Percentiles rank a stretch among this genome's conserved stretches.
phyloP scores from a whole-genome alignment of 2,888 invertebrate species.

The Dasypolia templi region DNA sequence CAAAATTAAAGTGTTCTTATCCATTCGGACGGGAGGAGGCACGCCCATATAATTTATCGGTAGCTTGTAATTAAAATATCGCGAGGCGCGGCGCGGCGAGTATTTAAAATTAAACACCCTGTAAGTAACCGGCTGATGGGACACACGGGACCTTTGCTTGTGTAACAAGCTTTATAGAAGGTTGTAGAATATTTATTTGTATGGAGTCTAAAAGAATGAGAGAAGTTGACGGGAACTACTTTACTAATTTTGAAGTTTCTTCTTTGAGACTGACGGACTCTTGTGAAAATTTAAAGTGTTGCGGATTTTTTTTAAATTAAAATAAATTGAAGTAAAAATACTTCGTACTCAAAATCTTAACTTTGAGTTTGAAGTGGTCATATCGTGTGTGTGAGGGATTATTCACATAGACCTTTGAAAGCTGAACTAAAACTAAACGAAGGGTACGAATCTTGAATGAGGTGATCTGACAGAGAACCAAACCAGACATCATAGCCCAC shows the following conservation, averaged over 20 bases:
- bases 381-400: no score
- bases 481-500: background rate
- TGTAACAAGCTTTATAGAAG: background rate
- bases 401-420: no score
- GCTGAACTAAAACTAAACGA: background rate
- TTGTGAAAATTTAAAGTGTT: no score
- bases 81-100: constrained; percentile 55
- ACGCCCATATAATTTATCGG: constrained; percentile 69
- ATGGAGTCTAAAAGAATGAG: background rate
- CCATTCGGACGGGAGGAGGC: constrained; percentile 33
- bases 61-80: constrained; percentile 74
- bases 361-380: no score
- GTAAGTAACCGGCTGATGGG: constrained; percentile 44
- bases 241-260: background rate
- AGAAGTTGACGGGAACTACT: background rate
- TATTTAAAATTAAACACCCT: constrained; percentile 66
- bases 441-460: background rate
- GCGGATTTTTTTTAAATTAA: no score
- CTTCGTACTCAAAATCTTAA: no score
- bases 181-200: background rate
- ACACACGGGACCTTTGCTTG: constrained; percentile 44
- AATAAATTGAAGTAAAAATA: no score
- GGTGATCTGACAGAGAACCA: background rate
- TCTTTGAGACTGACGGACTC: no score
- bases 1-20: constrained; percentile 44